Conservation (phyloP, 1,140 invertebrate species). For the Drosophila carrolli region DNA sequence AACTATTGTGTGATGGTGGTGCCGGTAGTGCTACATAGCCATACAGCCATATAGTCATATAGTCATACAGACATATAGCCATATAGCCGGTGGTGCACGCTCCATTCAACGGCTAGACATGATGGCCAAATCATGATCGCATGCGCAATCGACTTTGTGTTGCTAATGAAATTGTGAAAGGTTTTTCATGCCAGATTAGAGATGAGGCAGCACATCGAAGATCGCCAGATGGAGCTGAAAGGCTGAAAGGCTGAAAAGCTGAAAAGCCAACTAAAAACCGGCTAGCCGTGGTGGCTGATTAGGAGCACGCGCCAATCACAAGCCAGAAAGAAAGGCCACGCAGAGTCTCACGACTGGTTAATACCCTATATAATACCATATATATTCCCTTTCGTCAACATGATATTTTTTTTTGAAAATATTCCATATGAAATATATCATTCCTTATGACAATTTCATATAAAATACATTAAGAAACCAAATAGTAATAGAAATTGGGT, state of each 20-base stretch:
- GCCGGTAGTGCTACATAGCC: neutral
- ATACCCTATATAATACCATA: neutral
- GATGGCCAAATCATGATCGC: slow-evolving; percentile 39
- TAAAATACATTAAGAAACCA: no score
- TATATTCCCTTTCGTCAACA: no score
- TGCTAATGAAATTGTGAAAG: slow-evolving; percentile 78
- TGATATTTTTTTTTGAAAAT: no score
- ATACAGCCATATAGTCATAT: neutral
- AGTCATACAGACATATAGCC: neutral
- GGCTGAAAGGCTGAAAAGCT: slow-evolving; percentile 6
- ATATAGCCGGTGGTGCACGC: slow-evolving; percentile 11
- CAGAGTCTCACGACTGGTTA: neutral
- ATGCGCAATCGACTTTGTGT: slow-evolving; percentile 50
- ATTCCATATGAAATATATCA: no score
- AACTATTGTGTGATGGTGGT: slow-evolving; percentile 60
- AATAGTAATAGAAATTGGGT: no score
- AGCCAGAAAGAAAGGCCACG: slow-evolving; percentile 10
- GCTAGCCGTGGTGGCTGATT: slow-evolving; percentile 40
- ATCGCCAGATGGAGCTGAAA: slow-evolving; percentile 5
- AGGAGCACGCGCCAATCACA: slow-evolving; percentile 37
- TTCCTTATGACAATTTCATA: no score
- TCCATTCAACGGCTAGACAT: slow-evolving; percentile 31
- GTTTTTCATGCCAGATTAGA: slow-evolving; percentile 64
- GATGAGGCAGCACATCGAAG: slow-evolving; percentile 54
- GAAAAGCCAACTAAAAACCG: slow-evolving; percentile 18